Conservation (phyloP, 23 tunicate species). For the Phallusia fumigata region DNA sequence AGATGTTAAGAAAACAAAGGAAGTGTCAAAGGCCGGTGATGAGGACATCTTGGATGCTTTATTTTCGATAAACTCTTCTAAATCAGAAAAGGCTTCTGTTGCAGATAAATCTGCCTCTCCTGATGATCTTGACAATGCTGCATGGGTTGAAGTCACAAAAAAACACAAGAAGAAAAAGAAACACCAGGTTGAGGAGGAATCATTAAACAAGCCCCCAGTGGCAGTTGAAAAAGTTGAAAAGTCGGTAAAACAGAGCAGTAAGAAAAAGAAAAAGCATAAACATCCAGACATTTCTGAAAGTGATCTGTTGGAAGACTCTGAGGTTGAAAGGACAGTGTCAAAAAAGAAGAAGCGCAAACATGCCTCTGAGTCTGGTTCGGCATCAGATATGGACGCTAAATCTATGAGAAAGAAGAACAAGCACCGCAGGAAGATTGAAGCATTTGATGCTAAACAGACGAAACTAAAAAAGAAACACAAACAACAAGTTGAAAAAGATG, state of each 20-base stretch:
- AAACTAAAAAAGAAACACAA: not conserved
- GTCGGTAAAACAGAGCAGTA: not conserved
- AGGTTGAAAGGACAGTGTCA: not conserved
- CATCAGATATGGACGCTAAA: no score
- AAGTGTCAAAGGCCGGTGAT: not conserved
- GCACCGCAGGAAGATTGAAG: not conserved
- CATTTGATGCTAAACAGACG: not conserved
- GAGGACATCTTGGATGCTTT: not conserved
- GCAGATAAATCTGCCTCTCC: no score
- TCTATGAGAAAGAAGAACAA: no score
- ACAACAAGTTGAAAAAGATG: not conserved
- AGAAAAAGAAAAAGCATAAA: conserved; percentile 29
- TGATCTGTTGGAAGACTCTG: not conserved
- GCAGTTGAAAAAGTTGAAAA: not conserved
- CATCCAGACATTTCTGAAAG: not conserved
- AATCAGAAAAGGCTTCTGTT: no score
- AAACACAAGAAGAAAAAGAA: not conserved
- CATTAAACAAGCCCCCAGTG: not conserved
- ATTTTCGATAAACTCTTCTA: not conserved
- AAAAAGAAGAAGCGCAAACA: not conserved
- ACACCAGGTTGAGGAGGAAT: not conserved
- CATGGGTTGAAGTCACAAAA: not conserved
- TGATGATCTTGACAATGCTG: not conserved
- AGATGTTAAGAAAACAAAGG: not conserved
- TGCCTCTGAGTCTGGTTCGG: no score